phyloP scores from a whole-genome alignment of 2,888 invertebrate species.

The Chalcis sispes region DNA sequence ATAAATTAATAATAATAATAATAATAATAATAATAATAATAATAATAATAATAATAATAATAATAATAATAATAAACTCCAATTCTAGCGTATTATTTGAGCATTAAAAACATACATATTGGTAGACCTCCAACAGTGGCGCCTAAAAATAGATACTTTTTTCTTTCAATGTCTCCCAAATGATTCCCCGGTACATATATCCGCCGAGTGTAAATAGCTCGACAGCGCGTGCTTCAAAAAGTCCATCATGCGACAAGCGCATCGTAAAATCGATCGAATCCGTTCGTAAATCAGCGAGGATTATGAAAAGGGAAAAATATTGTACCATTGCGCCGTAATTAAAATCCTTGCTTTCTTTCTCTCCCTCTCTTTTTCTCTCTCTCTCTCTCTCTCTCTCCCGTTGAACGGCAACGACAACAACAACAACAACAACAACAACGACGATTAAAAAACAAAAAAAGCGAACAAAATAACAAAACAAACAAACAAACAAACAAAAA shows the following conservation, averaged over 20 bases:
- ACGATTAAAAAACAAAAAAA: not conserved
- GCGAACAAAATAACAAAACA: too few relatives aligned
- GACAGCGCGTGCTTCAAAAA: constrained; percentile 36
- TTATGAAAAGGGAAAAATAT: too few relatives aligned
- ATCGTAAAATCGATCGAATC: not conserved
- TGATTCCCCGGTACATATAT: constrained; percentile 51
- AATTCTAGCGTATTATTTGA: not conserved
- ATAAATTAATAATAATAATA: too few relatives aligned
- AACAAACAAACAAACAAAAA: too few relatives aligned
- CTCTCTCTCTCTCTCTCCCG: too few relatives aligned
- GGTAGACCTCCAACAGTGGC: constrained; percentile 70
- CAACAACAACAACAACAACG: not conserved
- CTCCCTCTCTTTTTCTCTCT: too few relatives aligned
- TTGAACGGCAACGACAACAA: too few relatives aligned
- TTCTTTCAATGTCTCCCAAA: constrained; percentile 63
- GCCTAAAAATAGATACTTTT: constrained; percentile 73
- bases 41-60: too few relatives aligned
- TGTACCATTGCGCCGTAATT: too few relatives aligned
- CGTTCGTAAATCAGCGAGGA: too few relatives aligned
- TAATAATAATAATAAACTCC: not conserved
- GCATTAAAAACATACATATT: constrained; percentile 61
- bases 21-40: too few relatives aligned
- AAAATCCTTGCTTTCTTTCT: too few relatives aligned
- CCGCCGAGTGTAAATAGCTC: constrained; percentile 40
- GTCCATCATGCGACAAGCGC: constrained; percentile 1